Evolutionary conservation across 2,113 vertebrate genomes (phyloP).

Genomic region (Eretmodus cyanostictus): DNA sequence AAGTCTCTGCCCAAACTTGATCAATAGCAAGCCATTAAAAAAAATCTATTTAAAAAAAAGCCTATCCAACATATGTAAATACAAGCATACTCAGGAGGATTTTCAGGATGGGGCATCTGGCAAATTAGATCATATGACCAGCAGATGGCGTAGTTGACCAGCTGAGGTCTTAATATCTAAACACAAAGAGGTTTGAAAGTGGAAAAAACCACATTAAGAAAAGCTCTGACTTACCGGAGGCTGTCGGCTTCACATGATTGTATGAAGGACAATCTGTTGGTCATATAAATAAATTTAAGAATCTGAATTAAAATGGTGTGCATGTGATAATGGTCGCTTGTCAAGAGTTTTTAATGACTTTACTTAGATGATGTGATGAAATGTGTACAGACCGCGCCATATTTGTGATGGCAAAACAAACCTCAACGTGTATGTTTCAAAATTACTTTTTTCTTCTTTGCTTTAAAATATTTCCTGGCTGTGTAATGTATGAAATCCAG

Average conservation of each 20-base stretch:
- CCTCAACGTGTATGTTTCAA: not conserved
- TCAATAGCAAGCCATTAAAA: not conserved
- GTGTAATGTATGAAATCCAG: conserved; percentile 3
- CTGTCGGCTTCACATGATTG: not conserved
- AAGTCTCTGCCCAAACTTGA: not conserved
- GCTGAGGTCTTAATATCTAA: not conserved
- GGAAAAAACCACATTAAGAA: not conserved
- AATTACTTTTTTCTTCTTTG: not conserved
- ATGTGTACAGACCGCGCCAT: not conserved
- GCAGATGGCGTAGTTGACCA: conserved; percentile 18
- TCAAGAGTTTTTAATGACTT: not conserved
- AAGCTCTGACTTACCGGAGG: not conserved
- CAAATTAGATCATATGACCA: not conserved
- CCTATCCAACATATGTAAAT: not conserved
- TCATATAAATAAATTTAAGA: not conserved
- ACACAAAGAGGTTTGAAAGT: not conserved
- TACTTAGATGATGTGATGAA: not conserved
- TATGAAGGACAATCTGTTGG: not conserved
- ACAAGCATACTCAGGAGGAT: not conserved
- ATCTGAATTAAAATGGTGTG: not conserved
- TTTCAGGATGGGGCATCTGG: not conserved
- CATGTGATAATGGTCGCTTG: not conserved
- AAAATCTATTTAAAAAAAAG: not conserved
- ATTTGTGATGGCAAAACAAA: not conserved
- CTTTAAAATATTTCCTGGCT: conserved; percentile 19